Evolutionary conservation across 2,888 invertebrate species (phyloP).

Genomic region (Melanotus villosus): DNA sequence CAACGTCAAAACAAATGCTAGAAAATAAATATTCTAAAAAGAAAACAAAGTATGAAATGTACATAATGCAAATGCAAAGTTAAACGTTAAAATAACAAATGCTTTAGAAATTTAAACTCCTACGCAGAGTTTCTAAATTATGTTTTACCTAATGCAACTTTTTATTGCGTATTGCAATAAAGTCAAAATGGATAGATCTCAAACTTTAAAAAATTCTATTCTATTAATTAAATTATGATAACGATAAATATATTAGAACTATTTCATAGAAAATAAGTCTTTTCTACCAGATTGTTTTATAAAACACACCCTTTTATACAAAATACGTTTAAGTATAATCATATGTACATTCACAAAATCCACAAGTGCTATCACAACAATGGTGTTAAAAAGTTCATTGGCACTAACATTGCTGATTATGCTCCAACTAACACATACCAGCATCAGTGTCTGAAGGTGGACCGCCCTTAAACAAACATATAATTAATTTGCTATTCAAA

Average conservation of each 20-base stretch:
- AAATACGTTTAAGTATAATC: conserved; percentile 32
- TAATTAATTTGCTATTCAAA: neutral
- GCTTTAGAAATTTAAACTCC: no score
- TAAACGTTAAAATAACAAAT: no score
- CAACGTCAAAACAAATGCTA: no score
- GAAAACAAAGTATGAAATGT: no score
- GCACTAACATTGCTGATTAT: conserved; percentile 44
- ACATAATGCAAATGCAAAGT: no score
- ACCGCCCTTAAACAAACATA: conserved; percentile 43
- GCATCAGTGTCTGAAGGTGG: conserved; percentile 51
- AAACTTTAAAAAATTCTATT: neutral
- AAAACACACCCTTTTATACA: conserved; percentile 34
- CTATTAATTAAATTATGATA: neutral
- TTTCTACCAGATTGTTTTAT: conserved; percentile 16
- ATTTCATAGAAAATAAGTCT: conserved; percentile 15
- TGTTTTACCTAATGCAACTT: no score
- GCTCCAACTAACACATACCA: conserved; percentile 54
- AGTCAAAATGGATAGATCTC: no score
- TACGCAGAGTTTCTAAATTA: no score
- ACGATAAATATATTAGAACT: conserved; percentile 16
- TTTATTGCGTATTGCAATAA: no score
- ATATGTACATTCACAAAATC: conserved; percentile 34
- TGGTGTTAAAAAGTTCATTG: conserved; percentile 50
- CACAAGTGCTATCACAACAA: conserved; percentile 46
- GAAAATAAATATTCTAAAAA: no score